Base-by-base conservation (phyloP, 2,888 invertebrate genomes). In the Margaritifera margaritifera region DNA sequence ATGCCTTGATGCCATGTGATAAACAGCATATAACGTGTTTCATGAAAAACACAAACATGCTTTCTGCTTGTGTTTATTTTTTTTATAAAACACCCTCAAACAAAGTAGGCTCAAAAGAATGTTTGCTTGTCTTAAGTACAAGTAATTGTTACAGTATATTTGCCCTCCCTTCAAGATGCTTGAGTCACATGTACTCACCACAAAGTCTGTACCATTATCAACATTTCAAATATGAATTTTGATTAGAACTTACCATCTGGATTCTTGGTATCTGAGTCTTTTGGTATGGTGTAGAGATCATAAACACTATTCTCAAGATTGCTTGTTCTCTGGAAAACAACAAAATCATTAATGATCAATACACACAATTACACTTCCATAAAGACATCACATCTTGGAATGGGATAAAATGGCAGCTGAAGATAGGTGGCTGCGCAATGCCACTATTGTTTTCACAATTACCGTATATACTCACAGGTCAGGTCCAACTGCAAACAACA, bases 241-340 rank as follows among this genome's bases (percentile, higher is more conserved):
- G 18, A 18, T 52, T 15, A 25, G 27, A 6, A 78, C 80, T 73
- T 79, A 89, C 88, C 86, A 83, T 92, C 92, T 27, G 91, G 91
- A 79, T 89, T 91, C 78, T 90, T 90, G 15, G 87, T 85, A 90
- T 86, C 88, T 18, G 84, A 82, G 61, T 85, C 94, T 64, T 94
- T 94, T 5, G 97, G 96, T 66, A 98, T 94, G 77, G 93, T 92
- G 90, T 97, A 99, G 83, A 99, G 91, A 91, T 99, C 99, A 77
- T 99, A 99, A 8, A 95, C 94, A 87, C 95, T 95, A 87, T 94
- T 96, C 88, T 99, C 99, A 53, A 94, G 90, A 88, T 94, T 95
- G 58, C 93, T 92, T 0, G 95, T 79, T 66, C 90, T 94, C 74
- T 96, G 92, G 51, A 74, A 74, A 63, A 63, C 62, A 42, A 42